Evolutionary conservation across 1,140 invertebrate species (phyloP).

Genomic region (Pseudomyrmex concolor): DNA sequence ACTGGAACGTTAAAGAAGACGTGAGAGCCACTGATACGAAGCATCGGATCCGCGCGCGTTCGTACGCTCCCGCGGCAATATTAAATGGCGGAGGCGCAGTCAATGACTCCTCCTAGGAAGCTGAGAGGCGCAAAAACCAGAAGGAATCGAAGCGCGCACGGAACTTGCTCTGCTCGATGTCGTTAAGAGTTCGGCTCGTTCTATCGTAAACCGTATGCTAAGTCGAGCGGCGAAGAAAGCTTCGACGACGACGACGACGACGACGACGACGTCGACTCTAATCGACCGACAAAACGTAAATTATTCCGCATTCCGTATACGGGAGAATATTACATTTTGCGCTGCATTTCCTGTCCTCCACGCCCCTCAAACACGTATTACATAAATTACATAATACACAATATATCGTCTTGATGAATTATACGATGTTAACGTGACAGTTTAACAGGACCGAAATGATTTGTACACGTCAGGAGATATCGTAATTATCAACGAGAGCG

Average conservation of each 20-base stretch:
- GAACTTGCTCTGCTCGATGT: constrained; percentile 28
- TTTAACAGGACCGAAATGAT: constrained; percentile 55
- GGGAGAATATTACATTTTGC: constrained; percentile 16
- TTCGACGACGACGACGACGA: neutral
- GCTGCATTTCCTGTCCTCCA: neutral
- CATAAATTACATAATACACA: constrained; percentile 45
- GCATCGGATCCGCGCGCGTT: constrained; percentile 13
- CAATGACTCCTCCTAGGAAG: constrained; percentile 61
- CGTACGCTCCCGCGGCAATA: constrained; percentile 55
- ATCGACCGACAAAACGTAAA: constrained; percentile 34
- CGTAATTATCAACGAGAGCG: constrained; percentile 53
- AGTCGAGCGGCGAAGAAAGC: constrained; percentile 27
- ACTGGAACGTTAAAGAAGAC: neutral
- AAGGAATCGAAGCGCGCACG: constrained; percentile 56
- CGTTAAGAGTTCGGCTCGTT: constrained; percentile 33
- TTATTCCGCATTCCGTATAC: constrained; percentile 26
- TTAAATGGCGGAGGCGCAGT: constrained; percentile 59
- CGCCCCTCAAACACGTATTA: neutral
- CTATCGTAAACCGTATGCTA: constrained; percentile 30
- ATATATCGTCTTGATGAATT: constrained; percentile 48
- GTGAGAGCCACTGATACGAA: constrained; percentile 49
- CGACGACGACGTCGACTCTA: neutral
- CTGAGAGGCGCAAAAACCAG: constrained; percentile 49
- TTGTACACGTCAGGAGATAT: constrained; percentile 56
- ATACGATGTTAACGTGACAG: constrained; percentile 47